Percentiles rank a stretch among this genome's conserved stretches.
Evolutionary conservation across 2,888 invertebrate species (phyloP).

Genomic region (Dryocosmus kuriphilus): DNA sequence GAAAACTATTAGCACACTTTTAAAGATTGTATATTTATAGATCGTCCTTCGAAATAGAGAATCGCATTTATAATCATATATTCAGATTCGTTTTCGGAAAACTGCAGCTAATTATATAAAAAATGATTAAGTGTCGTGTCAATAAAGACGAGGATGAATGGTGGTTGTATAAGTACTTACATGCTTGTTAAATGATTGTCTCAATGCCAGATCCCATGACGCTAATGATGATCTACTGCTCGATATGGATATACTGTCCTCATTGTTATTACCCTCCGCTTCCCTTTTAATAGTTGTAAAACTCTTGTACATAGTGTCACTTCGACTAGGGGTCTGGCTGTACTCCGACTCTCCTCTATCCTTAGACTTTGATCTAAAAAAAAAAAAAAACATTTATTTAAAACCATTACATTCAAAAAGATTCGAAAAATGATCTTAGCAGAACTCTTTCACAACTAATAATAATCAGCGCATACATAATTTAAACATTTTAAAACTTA

Average conservation of each 20-base stretch:
- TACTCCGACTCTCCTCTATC: conserved; percentile 80
- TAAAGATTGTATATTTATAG: neutral
- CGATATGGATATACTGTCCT: conserved; percentile 79
- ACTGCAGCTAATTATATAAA: conserved; percentile 7
- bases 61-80: neutral
- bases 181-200: conserved; percentile 78
- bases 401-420: conserved; percentile 6
- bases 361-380: conserved; percentile 75
- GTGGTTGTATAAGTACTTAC: conserved; percentile 67
- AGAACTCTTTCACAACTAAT: too few species aligned
- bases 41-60: neutral
- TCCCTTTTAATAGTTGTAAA: conserved; percentile 75
- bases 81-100: conserved; percentile 2
- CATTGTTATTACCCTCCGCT: conserved; percentile 74
- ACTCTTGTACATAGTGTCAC: conserved; percentile 76
- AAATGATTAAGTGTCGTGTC: conserved; percentile 23
- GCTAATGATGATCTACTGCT: conserved; percentile 82
- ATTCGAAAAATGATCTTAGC: too few species aligned
- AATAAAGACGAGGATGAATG: conserved; percentile 33
- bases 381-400: conserved; percentile 46
- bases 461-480: too few species aligned
- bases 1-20: neutral
- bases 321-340: conserved; percentile 74
- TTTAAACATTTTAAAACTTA: too few species aligned
- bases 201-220: conserved; percentile 80